A percentile compares a stretch with the other conserved stretches of the same genome.
Evolutionary conservation across 2,113 vertebrate species (phyloP).

Genomic region (Psilopogon haemacephalus): DNA sequence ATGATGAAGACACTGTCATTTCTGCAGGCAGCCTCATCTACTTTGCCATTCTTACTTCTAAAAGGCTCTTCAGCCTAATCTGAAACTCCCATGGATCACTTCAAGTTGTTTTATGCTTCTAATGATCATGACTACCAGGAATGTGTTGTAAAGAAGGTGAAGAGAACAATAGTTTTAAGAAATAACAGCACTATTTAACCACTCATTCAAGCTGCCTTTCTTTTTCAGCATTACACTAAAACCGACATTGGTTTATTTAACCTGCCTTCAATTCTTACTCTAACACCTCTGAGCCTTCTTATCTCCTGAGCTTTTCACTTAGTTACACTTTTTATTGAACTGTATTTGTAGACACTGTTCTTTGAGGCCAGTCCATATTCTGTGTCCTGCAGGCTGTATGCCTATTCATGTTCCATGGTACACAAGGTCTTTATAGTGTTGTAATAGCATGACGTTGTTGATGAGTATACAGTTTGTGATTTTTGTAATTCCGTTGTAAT

Average conservation of each 20-base stretch:
- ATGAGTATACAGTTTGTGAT: background rate
- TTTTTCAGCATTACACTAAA: background rate
- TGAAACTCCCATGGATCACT: background rate
- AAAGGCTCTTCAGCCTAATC: background rate
- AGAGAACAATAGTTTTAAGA: background rate
- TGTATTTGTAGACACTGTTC: background rate
- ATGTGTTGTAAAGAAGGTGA: background rate
- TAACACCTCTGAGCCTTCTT: background rate
- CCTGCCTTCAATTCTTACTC: background rate
- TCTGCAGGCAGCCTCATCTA: background rate
- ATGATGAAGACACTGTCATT: background rate
- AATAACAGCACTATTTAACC: background rate
- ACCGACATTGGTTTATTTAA: background rate
- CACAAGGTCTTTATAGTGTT: background rate
- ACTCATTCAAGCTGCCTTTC: accelerated
- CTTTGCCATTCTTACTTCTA: background rate
- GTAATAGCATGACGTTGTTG: background rate
- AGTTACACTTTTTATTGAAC: background rate
- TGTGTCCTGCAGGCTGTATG: background rate
- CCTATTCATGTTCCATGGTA: background rate
- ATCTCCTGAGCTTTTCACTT: background rate
- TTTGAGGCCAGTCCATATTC: background rate
- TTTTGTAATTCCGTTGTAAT: background rate
- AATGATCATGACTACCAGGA: background rate
- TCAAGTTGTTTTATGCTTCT: background rate